Evolutionary conservation across 2,888 invertebrate genomes (phyloP).

Genomic region (Steinernema hermaphroditum): DNA sequence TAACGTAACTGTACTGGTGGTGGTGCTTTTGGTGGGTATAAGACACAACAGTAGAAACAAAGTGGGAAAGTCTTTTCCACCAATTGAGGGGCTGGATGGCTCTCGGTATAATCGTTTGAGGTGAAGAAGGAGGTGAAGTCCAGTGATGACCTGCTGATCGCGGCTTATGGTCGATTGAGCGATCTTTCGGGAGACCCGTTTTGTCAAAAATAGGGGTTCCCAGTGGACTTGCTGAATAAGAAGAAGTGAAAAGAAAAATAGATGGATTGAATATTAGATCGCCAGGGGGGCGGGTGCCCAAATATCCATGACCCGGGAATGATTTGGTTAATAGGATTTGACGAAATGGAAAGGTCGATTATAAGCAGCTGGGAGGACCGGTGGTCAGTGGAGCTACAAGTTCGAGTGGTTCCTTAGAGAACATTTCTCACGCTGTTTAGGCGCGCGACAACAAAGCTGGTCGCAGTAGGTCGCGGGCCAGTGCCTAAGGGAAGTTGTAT

Average conservation of each 20-base stretch:
- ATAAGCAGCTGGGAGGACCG: neutral
- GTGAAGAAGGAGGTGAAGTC: neutral
- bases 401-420: neutral
- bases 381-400: neutral
- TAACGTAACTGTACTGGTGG: neutral
- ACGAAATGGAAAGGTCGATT: neutral
- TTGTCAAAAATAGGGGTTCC: neutral
- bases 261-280: conserved; percentile 26
- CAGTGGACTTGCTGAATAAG: neutral
- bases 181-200: conserved; percentile 3
- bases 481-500: conserved; percentile 29
- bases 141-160: neutral
- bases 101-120: neutral
- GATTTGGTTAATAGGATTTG: neutral
- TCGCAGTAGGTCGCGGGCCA: conserved; percentile 22
- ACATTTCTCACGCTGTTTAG: conserved; percentile 19
- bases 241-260: neutral
- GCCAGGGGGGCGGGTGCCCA: neutral
- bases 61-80: too few relatives aligned
- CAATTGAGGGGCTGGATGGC: conserved; percentile 11
- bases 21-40: neutral
- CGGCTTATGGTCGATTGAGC: neutral
- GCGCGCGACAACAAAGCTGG: conserved; percentile 27
- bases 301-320: neutral
- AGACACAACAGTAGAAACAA: too few relatives aligned